A percentile compares a stretch with the other conserved stretches of the same genome.
These are phyloP conservation scores for Typhlichthys eigenmanni DNA, from an alignment of 2,797 vertebrate genomes.

Conservation along the genomic window DNA sequence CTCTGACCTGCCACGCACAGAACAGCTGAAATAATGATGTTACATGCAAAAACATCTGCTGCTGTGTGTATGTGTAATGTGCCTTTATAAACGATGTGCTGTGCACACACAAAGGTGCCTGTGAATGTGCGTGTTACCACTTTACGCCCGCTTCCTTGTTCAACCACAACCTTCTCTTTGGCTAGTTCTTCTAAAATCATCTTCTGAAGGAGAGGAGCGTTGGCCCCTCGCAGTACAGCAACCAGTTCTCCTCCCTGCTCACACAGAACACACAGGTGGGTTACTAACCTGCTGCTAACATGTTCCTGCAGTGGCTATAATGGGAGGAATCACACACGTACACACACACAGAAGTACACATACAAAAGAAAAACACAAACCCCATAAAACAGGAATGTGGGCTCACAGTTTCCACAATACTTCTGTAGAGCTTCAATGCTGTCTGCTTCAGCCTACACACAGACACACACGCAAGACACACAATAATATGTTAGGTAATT, in stretches of 20 bases:
- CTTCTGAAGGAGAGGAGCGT: constrained; percentile 87
- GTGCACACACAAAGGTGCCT: not conserved
- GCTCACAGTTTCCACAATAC: constrained; percentile 90
- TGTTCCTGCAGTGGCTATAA: too few relatives aligned
- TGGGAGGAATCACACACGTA: not conserved
- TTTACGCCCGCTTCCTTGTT: constrained; percentile 70
- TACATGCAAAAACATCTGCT: not conserved
- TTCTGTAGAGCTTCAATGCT: constrained; percentile 84
- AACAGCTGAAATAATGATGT: not conserved
- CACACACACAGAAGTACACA: not conserved
- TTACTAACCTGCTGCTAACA: not conserved
- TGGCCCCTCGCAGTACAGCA: constrained; percentile 84
- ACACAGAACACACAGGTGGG: constrained; percentile 10
- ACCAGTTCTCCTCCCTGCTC: constrained; percentile 86
- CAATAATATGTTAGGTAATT: not conserved
- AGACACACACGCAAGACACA: constrained; percentile 11
- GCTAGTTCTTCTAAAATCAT: constrained; percentile 85
- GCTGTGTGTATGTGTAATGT: not conserved
- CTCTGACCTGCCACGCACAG: constrained; percentile 75
- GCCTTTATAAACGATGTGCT: not conserved
- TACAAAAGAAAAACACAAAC: constrained; percentile 72
- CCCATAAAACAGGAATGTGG: constrained; percentile 90
- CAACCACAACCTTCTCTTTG: constrained; percentile 79
- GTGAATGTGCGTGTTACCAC: constrained; percentile 64
- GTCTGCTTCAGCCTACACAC: constrained; percentile 87